These are phyloP conservation scores for Hippopotamus amphibius DNA, from an alignment of 2,113 vertebrate species.

Conservation along the genomic window DNA sequence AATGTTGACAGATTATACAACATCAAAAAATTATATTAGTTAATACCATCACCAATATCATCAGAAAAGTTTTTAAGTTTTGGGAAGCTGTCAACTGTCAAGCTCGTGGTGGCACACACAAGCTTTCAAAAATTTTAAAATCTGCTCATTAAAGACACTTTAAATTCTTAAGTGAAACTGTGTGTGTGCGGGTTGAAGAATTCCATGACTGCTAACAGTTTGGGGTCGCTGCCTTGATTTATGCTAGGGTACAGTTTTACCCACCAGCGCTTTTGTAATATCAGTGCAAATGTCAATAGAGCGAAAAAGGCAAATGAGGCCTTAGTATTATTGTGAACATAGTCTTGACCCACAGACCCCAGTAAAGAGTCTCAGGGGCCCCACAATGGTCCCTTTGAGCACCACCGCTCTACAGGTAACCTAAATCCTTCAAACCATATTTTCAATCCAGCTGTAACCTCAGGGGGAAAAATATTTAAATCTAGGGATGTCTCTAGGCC, in stretches of 20 bases:
- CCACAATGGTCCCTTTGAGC: background rate
- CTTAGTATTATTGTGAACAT: background rate
- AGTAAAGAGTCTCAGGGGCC: background rate
- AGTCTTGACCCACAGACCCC: background rate
- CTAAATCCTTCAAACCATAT: background rate
- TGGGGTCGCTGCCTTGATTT: background rate
- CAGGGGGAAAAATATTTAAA: background rate
- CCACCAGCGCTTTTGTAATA: background rate
- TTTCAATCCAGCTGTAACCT: conserved; percentile 42
- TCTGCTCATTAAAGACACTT: background rate
- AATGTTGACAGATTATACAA: background rate
- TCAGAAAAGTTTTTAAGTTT: background rate
- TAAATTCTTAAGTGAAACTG: conserved; percentile 19
- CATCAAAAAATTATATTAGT: conserved; percentile 9
- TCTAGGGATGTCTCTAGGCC: background rate
- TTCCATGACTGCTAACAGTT: background rate
- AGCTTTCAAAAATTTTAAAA: background rate
- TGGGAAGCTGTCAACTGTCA: background rate
- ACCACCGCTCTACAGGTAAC: background rate
- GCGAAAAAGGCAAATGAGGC: background rate
- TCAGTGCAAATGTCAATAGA: background rate
- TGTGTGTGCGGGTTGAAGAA: background rate
- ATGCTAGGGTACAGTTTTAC: background rate
- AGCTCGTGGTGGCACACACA: background rate
- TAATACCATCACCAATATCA: background rate